Evolutionary conservation across 2,797 vertebrate genomes (phyloP), one percentile per base, ranked within the genome.

Genomic region (Rhynchonycteris naso): DNA sequence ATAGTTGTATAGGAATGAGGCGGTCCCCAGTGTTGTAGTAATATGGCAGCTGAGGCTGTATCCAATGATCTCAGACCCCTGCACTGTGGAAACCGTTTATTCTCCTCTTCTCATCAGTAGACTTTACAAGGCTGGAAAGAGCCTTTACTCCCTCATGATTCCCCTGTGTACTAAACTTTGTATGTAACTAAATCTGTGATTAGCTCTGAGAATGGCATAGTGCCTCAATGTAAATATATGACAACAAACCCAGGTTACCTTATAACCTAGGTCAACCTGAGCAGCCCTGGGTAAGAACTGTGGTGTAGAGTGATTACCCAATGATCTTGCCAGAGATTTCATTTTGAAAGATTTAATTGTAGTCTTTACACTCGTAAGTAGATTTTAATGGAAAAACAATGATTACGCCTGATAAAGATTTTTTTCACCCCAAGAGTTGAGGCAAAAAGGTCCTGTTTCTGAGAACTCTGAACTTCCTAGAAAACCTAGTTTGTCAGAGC

Each of bases 381-480:
- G 52, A 58, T 80, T 92, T 82, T 69, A 84, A 69, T 69, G 50
- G 68, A 68, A 79, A 94, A 69, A 66, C 18, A 26, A 22, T n/a
- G n/a, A 61, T 79, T 54, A 19, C 7, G n/a, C 6, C 54, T 72
- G 54, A 78, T 80, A 86, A 91, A 24, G 58, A 63, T 43, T 72
- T 81, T 81, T 74, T 75, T 11, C n/a, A 35, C 15, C 58, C 1
- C 65, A 68, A 79, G 35, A 26, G 5, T 28, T 63, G 74, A 88
- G 21, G 63, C 28, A 52, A 52, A 86, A 90, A 78, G 15, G 9
- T 76, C 50, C 95, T 84, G 9, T 69, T 92, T 90, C 80, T 80
- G 35, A 58, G 61, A 43, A 21, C 38, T 16, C 30, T 88, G 38
- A 79, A 61, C 10, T 74, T 52, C 22, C 30, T 72, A 63, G 88